Conservation (phyloP, 2,888 invertebrate species). For the Conomelus anceps region DNA sequence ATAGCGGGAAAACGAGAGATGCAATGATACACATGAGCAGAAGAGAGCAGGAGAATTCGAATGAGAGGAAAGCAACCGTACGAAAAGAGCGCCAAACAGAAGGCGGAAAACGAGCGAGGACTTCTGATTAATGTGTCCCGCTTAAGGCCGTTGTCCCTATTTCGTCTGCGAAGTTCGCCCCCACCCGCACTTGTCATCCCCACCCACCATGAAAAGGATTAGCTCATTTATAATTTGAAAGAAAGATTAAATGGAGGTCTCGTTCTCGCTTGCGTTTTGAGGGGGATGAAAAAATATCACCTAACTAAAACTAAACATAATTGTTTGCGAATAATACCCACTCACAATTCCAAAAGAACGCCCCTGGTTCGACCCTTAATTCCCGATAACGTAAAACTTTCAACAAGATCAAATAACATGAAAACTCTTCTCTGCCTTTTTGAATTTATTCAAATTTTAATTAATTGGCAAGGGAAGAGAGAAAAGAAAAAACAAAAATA, state of each 20-base stretch:
- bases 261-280: neutral
- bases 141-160: neutral
- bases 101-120: neutral
- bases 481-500: neutral
- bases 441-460: neutral
- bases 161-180: no score
- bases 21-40: neutral
- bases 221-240: neutral
- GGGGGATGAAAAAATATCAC: no score
- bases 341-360: neutral
- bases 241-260: neutral
- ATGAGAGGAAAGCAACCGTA: neutral
- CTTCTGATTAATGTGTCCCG: neutral
- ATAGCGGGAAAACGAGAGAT: no score
- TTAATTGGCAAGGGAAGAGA: neutral
- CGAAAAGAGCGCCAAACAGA: neutral
- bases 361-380: no score
- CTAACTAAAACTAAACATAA: neutral
- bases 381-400: neutral
- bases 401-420: neutral
- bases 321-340: neutral
- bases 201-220: neutral
- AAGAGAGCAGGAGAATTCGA: neutral
- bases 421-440: neutral
- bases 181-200: neutral